Conservation (phyloP, 2,888 invertebrate species). For the Cactoblastis cactorum region DNA sequence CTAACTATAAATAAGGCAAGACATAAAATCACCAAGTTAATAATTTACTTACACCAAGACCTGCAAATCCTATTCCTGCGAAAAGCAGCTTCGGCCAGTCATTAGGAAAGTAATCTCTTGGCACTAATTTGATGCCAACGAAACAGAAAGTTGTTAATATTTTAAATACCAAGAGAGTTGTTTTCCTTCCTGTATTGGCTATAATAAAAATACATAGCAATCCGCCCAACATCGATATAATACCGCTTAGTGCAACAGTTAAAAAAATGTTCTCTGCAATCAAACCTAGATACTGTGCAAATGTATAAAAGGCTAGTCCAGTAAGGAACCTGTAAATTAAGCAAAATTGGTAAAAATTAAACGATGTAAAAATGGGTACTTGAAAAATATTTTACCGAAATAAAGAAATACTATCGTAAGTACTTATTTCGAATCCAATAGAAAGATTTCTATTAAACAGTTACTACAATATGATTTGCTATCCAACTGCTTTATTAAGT, state of each 20-base stretch:
- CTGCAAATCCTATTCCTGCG: constrained; percentile 82
- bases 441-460: too few relatives aligned
- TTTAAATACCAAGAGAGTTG: constrained; percentile 69
- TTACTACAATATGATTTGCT: too few relatives aligned
- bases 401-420: too few relatives aligned
- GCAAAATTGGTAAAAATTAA: not conserved
- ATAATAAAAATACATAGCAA: constrained; percentile 73
- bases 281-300: constrained; percentile 79
- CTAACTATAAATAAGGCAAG: too few relatives aligned
- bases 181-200: constrained; percentile 69
- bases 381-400: too few relatives aligned
- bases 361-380: not conserved
- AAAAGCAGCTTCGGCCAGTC: constrained; percentile 80
- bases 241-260: constrained; percentile 73
- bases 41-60: constrained; percentile 82
- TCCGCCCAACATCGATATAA: constrained; percentile 76
- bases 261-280: constrained; percentile 77
- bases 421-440: constrained; percentile 75
- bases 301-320: constrained; percentile 79
- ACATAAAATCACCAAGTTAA: constrained; percentile 2
- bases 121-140: constrained; percentile 66
- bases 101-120: constrained; percentile 53
- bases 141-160: constrained; percentile 70
- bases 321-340: constrained; percentile 71
- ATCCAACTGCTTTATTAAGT: too few relatives aligned